Conservation (phyloP, 1,140 invertebrate species). For the Brachionus koreanus region DNA sequence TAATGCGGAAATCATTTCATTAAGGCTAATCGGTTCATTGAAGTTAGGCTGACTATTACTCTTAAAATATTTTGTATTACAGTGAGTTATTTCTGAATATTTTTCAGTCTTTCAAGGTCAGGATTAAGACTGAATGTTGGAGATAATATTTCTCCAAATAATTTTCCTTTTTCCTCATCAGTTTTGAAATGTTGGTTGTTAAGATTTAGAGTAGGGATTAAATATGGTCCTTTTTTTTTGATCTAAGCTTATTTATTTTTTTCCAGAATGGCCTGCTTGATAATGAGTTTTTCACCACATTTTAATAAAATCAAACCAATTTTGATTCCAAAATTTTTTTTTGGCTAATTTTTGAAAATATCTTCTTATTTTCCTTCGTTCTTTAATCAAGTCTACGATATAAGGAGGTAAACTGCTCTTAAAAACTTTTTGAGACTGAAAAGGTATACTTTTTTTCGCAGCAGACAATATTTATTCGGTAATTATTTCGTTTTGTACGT, state of each 20-base stretch:
- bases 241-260: background rate
- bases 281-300: background rate
- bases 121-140: background rate
- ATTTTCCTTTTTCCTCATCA: background rate
- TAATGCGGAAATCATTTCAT: background rate
- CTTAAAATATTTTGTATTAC: background rate
- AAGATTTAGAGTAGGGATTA: background rate
- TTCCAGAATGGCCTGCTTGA: background rate
- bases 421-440: background rate
- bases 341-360: background rate
- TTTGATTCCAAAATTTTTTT: background rate
- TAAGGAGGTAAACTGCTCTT: background rate
- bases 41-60: background rate
- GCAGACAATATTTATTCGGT: too few relatives aligned
- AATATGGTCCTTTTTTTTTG: background rate
- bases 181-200: background rate
- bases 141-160: background rate
- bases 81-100: too few relatives aligned
- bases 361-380: background rate
- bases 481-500: too few relatives aligned
- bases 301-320: background rate
- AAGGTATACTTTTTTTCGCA: background rate
- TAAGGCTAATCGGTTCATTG: background rate
- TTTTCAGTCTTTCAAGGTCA: background rate
- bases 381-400: background rate